Conservation (phyloP, 92 coral and sea anemone genomes). For the Phenganax subtilis region DNA sequence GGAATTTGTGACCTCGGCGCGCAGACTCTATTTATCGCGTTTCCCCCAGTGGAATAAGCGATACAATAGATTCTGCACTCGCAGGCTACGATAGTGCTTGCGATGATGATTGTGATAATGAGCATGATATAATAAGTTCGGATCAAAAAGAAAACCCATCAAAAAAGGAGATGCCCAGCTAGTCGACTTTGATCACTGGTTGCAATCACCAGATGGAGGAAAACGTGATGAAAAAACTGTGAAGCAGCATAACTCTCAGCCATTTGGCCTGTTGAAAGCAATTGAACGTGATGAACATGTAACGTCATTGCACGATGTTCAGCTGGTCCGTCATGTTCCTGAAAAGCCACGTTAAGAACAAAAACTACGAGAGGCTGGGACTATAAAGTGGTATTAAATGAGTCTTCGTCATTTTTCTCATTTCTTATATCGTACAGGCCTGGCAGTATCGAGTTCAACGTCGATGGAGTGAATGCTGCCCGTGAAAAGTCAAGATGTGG, state of each 20-base stretch:
- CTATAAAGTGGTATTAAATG: conserved; percentile 58
- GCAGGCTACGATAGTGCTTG: too few species aligned
- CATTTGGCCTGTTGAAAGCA: conserved; percentile 27
- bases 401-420: conserved; percentile 53
- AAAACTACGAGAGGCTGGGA: conserved; percentile 49
- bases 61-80: too few species aligned
- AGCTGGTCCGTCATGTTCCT: conserved; percentile 51
- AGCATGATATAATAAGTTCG: too few species aligned
- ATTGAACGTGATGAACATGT: conserved; percentile 26
- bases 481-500: conserved; percentile 49
- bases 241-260: conserved; percentile 50
- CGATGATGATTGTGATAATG: too few species aligned
- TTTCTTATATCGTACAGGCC: conserved; percentile 57
- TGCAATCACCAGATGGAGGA: conserved; percentile 63
- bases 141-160: too few species aligned
- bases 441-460: conserved; percentile 33
- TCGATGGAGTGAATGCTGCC: conserved; percentile 29
- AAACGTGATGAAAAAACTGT: conserved; percentile 55
- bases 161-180: too few species aligned
- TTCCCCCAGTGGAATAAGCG: too few species aligned
- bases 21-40: too few species aligned
- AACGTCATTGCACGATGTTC: conserved; percentile 44
- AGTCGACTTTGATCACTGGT: conserved; percentile 48
- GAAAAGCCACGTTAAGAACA: conserved; percentile 36
- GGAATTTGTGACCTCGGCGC: too few species aligned